These are phyloP conservation scores for Rhizoglyphus robini DNA, from an alignment of 1,140 invertebrate genomes.

Conservation along the genomic window DNA sequence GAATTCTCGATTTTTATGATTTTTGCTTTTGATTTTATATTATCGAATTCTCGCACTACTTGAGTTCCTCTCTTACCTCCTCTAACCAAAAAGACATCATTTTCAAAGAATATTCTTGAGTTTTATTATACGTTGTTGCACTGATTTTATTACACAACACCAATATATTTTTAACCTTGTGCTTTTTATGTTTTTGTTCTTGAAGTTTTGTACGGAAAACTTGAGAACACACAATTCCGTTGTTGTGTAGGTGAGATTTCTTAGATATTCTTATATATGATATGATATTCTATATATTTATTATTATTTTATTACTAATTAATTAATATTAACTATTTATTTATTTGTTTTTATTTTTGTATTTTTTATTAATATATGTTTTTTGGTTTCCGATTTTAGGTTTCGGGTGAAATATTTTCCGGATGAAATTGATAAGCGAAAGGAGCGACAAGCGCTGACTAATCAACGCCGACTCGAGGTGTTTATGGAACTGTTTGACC, in stretches of 20 bases:
- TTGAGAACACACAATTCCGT: background rate
- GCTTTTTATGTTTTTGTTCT: too few species aligned
- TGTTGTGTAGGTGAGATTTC: background rate
- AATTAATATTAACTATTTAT: background rate
- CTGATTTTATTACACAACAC: too few species aligned
- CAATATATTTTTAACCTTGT: too few species aligned
- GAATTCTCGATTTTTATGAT: too few species aligned
- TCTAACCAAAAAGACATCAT: too few species aligned
- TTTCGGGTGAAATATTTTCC: slow-evolving; percentile 98
- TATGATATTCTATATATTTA: too few species aligned
- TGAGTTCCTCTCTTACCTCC: too few species aligned
- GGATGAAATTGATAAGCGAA: slow-evolving; percentile 78
- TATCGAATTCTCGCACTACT: too few species aligned
- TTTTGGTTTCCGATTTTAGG: slow-evolving; percentile 46
- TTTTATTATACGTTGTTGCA: too few species aligned
- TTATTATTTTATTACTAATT: slow-evolving; percentile 1
- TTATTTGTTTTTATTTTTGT: background rate
- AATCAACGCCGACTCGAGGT: slow-evolving; percentile 78
- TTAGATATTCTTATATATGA: background rate
- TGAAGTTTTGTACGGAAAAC: too few species aligned
- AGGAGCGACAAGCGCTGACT: slow-evolving; percentile 66
- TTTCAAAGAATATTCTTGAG: too few species aligned
- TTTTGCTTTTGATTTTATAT: too few species aligned
- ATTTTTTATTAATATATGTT: background rate
- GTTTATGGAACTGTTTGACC: slow-evolving; percentile 69